Base-by-base conservation (phyloP, 2,888 invertebrate species). In the Spatulosminthurus flaviceps region DNA sequence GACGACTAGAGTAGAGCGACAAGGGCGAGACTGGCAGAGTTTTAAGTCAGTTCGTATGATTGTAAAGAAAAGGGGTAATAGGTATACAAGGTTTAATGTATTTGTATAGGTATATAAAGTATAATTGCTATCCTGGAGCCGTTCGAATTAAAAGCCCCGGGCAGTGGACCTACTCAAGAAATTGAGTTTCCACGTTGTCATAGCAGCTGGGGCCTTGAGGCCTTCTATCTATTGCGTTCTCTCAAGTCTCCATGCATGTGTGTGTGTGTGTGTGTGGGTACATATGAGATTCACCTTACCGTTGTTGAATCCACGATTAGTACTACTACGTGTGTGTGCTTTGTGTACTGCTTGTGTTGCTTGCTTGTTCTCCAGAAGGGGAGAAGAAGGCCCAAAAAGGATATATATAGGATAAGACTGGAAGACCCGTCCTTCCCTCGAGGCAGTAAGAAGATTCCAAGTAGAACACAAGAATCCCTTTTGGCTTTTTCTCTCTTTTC, bases 171-270 rank as follows among this genome's bases (percentile, higher is more conserved):
- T 71, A 80, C 82, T 82, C 82, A 82, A 79, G 82, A 80, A 82
- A 82, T 82, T 82, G 82, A 82, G 82, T 82, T 82, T 82, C 81
- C 77, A 77, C 80, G 71, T 80, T 79, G 80, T 82, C 80, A 79
- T 77, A 73, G 78, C 72, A 79, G 73, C 79, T 22, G 28, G 78
- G 75, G 29, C 26, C 70, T 70, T 28, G 29, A 28, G 67, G 67
- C 77, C 26, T n/a, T 34, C 77, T 70, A 67, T 77, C 77, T 77
- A 77, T 69, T 66, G 43, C 43, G 21, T 43, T 76, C 42, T n/a
- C n/a, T 76, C 29, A 24, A 29, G 34, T 64, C 61, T 64, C 22
- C 41, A 76, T 76, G 41, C 67, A 26, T 75, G 66, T 70, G 70
- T n/a, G n/a, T n/a, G n/a, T n/a, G n/a, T n/a, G n/a, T n/a, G n/a